Evolutionary conservation across 2,113 vertebrate species (phyloP), one percentile per base, ranked within the genome.

Genomic region (Eleginops maclovinus): DNA sequence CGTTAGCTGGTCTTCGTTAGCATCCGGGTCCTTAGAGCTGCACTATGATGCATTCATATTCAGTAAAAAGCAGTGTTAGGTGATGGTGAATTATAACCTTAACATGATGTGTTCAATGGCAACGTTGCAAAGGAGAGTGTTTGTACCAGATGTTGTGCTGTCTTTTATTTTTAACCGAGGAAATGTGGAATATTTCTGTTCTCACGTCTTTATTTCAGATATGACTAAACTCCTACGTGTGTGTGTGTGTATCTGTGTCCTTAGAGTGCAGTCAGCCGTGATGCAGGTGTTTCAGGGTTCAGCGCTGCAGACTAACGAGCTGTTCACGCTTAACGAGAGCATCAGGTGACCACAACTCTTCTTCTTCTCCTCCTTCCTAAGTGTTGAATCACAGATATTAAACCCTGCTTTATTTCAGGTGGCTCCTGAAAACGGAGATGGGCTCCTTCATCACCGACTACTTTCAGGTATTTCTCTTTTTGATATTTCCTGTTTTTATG

Each of bases 361-460:
- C 12, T 50, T 61, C 47, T n/a, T 31, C 31, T 53, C 40, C 16
- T 50, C 19, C 47, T 49, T 36, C 8, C 5, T 46, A 12, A 46
- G 13, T 4, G 15, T 46, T 19, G 3, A 9, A 47, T 43, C 21
- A 63, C 21, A 21, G 26, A 19, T 4, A 31, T 40, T 12, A 43
- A 44, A 19, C 4, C 79, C 81, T 55, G 89, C 64, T 84, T 65
- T 95, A 66, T 93, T 91, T 69, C 88, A 99, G 98, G 89, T 93
- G 94, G 87, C 94, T 99, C 83, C 91, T 98, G 62, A 98, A 97
- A 93, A 99, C 97, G 26, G 98, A 99, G 81, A 94, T 98, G 11
- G 98, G 98, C 84, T 97, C 97, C 15, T 99, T 99, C 92, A 97
- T 99, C 90, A 96, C 96, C 2, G 97, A 99, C 81, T 99, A 98